Base-by-base conservation (phyloP, 2,888 invertebrate genomes). In the Hirtodrosophila confusa region DNA sequence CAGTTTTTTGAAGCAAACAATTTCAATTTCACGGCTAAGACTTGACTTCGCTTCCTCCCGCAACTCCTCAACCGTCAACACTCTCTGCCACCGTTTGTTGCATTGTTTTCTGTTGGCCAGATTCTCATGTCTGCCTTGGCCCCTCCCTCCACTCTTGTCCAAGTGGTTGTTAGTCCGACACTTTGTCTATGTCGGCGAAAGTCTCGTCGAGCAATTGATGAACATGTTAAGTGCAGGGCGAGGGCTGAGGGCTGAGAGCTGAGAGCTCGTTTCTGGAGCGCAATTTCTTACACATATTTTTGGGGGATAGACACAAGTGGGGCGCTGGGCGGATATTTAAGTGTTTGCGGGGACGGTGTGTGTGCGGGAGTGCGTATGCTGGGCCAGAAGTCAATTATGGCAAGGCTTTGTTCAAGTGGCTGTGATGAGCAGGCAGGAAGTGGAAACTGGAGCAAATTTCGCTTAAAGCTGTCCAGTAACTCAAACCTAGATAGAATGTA, bases 171-270 rank as follows among this genome's bases (percentile, higher is more conserved):
- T 67, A 55, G 75, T 60, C 79, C 62, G 73, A 69, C 80, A 80
- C 78, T 86, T 83, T 83, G 76, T 78, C 80, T 72, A 69, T 72
- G 84, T 79, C 69, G 75, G 75, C 63, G 67, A 72, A 77, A 79
- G 72, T 63, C 64, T 69, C 57, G 65, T 62, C 61, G 72, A 60
- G 73, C 85, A 86, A 86, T 88, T 86, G 85, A 88, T 86, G 86
- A 88, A 85, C 84, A 78, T 86, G 88, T 88, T 86, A 83, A 85
- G 88, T 84, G 86, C 72, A 64, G 69, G 79, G 76, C 60, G 71
- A 74, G 82, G 74, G 75, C 74, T 74, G 63, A 47, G 17, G 17
- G 17, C 2, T 17, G 17, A 17, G 17, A 17, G 17, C 17, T 17
- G 63, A 47, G 62, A 56, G 77, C 71, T 71, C 49, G 60, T 74